phyloP scores from a whole-genome alignment of 2,888 invertebrate genomes.

The Apamea anceps region DNA sequence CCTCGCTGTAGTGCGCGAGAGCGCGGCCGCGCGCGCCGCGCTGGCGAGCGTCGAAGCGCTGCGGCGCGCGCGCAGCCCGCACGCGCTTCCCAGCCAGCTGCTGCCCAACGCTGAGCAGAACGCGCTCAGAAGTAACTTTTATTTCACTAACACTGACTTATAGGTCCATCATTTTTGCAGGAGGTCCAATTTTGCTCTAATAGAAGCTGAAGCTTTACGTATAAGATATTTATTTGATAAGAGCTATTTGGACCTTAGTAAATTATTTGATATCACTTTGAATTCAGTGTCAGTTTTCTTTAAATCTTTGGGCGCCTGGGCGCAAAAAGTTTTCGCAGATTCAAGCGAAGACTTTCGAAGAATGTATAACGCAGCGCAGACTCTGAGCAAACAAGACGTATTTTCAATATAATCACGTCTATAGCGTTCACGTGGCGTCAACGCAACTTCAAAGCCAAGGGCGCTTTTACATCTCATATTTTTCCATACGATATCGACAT shows the following conservation, averaged over 20 bases:
- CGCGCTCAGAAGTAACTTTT: slow-evolving; percentile 72
- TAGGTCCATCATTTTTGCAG: neutral
- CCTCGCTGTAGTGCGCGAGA: slow-evolving; percentile 72
- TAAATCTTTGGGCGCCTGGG: neutral
- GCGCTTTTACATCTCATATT: neutral
- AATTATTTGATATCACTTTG: neutral
- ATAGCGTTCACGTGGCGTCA: no score
- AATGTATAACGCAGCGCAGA: neutral
- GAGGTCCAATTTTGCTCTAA: neutral
- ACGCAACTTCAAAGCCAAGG: neutral
- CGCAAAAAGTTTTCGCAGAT: neutral
- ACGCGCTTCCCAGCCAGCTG: slow-evolving; percentile 73
- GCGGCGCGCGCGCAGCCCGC: slow-evolving; percentile 69
- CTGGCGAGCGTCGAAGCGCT: slow-evolving; percentile 79
- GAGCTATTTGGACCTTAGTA: neutral
- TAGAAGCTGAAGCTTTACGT: neutral
- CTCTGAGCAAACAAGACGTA: neutral
- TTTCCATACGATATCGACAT: neutral
- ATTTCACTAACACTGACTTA: neutral
- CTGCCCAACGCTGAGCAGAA: slow-evolving; percentile 71
- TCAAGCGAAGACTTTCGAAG: neutral
- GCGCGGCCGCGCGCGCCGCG: slow-evolving; percentile 64
- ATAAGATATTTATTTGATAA: neutral
- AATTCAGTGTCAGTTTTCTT: neutral
- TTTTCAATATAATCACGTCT: neutral